Evolutionary conservation across 2,113 vertebrate genomes (phyloP), one percentile per base, ranked within the genome.

Genomic region (Stigmatopora nigra): DNA sequence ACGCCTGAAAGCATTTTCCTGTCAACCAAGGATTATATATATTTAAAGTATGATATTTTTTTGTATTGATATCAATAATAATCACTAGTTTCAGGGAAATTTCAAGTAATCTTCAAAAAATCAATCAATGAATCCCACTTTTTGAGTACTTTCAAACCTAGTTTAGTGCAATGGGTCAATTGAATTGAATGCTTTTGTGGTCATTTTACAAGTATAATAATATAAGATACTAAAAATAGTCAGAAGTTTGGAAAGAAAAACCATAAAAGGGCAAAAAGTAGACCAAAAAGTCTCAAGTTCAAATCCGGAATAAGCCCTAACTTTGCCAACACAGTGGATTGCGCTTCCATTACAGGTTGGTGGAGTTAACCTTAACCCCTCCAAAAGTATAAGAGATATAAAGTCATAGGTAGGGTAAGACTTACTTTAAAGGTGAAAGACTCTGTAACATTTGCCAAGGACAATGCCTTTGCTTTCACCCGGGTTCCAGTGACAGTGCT

Each of bases 401-500:
- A 73, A 71, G 62, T 60, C 64, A 72, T 48, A 70, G 74, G 67
- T 68, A 64, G 75, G 76, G 75, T 63, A 56, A 61, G 67, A 75
- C 38, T 20, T 61, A 45, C 70, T 71, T 64, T 75, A 64, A 31
- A 76, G 78, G 80, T 78, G 77, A 86, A 84, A 83, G 68, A 75
- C 81, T 79, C 71, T 60, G 70, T 68, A 70, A 53, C 55, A 56
- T 72, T 87, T 71, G 76, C 79, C 86, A 86, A 88, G 86, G 85
- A 88, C 86, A 83, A 66, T 72, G 76, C 81, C 79, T 86, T 77
- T 73, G 73, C 80, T 86, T 88, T 73, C 76, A 78, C 72, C 25
- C 87, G 84, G 84, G 83, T 84, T 85, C 72, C 74, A 82, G 75
- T 86, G 83, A 87, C 84, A 86, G 80, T 78, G 82, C 81, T 60